Evolutionary conservation across 2,797 vertebrate genomes (phyloP).

Genomic region (Neoniphon sammara): DNA sequence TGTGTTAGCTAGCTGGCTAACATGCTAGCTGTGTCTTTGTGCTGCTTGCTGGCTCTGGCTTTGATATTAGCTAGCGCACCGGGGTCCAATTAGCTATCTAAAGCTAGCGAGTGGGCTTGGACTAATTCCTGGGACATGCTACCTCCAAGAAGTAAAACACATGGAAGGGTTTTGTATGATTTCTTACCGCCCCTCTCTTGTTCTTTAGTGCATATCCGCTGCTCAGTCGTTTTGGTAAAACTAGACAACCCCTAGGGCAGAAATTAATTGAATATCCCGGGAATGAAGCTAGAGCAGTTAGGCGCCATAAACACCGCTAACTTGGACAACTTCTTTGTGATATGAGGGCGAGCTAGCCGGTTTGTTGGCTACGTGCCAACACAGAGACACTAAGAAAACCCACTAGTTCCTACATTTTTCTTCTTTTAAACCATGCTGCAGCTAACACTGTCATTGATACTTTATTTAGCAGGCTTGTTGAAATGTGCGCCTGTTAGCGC

Average conservation of each 20-base stretch:
- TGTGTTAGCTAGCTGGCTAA: conserved; percentile 42
- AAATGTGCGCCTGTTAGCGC: no score
- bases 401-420: background rate
- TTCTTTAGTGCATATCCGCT: rapidly evolving
- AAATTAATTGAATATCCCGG: background rate
- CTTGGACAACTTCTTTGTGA: conserved; percentile 35
- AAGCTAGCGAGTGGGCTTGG: conserved; percentile 9
- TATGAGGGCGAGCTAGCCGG: background rate
- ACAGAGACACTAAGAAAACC: background rate
- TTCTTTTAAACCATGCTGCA: rapidly evolving
- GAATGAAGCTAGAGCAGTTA: conserved; percentile 41
- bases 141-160: background rate
- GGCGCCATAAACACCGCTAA: conserved; percentile 70
- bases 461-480: no score
- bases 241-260: rapidly evolving
- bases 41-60: conserved; percentile 4
- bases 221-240: no score
- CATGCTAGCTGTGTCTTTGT: conserved; percentile 71
- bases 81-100: background rate
- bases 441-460: no score
- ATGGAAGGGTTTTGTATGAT: background rate
- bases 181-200: rapidly evolving
- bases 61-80: background rate
- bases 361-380: background rate
- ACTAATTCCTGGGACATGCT: conserved; percentile 23